A percentile compares a stretch with the other conserved stretches of the same genome.
These are phyloP conservation scores for Brachypodius melanocephalos DNA, from an alignment of 2,113 vertebrate genomes.

Conservation along the genomic window DNA sequence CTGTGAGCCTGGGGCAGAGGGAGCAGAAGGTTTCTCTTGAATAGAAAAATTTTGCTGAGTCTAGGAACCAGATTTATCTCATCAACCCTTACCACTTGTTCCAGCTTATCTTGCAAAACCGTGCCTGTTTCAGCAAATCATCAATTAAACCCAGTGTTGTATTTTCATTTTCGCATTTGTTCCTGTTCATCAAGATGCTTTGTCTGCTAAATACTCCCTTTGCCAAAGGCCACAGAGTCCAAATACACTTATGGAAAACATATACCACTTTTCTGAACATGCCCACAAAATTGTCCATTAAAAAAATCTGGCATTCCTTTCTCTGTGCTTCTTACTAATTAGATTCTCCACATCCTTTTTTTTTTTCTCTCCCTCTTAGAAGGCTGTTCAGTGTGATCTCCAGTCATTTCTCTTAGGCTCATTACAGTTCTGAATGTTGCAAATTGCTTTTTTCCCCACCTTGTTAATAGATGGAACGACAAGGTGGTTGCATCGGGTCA, in stretches of 20 bases:
- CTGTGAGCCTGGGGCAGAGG: background rate
- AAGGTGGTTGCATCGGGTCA: background rate
- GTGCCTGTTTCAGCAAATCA: background rate
- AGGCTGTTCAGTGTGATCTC: slow-evolving; percentile 34
- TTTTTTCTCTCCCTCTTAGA: background rate
- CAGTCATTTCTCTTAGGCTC: slow-evolving; percentile 57
- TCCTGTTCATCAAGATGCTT: background rate
- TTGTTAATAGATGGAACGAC: background rate
- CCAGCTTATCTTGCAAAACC: background rate
- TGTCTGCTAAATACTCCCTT: background rate
- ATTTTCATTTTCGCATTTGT: background rate
- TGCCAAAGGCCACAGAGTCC: background rate
- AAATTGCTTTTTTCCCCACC: background rate
- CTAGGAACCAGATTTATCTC: background rate
- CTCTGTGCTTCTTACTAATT: background rate
- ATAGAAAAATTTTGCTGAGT: background rate
- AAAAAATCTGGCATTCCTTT: background rate
- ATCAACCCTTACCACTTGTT: background rate
- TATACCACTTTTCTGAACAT: background rate
- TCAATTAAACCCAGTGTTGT: background rate
- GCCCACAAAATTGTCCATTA: background rate
- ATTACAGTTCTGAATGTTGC: background rate
- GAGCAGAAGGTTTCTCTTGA: background rate
- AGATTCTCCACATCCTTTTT: background rate
- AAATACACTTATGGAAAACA: slow-evolving; percentile 26